Conservation (phyloP, 2,797 vertebrate genomes). For the Thripadectes ignobilis region DNA sequence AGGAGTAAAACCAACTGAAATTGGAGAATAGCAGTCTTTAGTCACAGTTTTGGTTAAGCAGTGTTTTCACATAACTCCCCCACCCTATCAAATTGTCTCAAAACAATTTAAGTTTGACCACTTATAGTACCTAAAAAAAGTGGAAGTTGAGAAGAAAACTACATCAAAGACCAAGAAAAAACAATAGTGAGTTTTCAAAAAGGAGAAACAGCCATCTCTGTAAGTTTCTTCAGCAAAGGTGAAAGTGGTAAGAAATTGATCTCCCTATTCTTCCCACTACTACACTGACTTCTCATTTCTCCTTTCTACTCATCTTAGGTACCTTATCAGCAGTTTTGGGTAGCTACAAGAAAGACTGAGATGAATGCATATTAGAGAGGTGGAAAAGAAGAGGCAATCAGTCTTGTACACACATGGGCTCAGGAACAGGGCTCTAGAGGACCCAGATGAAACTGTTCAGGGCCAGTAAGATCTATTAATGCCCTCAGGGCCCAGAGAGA, state of each 20-base stretch:
- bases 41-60: background rate
- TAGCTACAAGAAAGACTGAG: background rate
- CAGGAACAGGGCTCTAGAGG: fast-evolving
- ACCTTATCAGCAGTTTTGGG: background rate
- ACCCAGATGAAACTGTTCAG: background rate
- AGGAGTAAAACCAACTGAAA: background rate
- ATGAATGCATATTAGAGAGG: background rate
- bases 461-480: fast-evolving
- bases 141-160: background rate
- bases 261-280: background rate
- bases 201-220: background rate
- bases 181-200: fast-evolving
- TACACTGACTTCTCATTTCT: background rate
- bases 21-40: background rate
- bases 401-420: background rate
- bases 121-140: background rate
- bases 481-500: fast-evolving
- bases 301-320: background rate
- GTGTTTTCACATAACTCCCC: background rate
- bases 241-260: background rate
- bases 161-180: background rate
- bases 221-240: background rate
- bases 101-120: background rate
- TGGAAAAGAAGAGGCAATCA: background rate
- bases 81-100: background rate